Evolutionary conservation across 2,888 invertebrate genomes (phyloP).

Genomic region (Eupeodes latifasciatus): DNA sequence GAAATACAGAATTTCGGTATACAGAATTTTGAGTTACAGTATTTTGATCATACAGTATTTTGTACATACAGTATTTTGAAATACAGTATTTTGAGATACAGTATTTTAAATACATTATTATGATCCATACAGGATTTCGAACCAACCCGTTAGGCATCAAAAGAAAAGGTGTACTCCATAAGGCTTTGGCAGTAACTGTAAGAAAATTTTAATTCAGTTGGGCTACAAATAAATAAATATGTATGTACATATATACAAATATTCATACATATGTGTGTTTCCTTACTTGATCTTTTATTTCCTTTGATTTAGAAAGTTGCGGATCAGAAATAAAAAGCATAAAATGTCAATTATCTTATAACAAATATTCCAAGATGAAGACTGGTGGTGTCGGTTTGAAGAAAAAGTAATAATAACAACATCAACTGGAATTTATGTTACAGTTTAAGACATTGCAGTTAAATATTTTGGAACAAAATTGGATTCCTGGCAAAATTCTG

Average conservation of each 20-base stretch:
- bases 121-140: too few relatives aligned
- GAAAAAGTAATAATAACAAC: background rate
- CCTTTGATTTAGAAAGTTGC: background rate
- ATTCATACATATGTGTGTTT: background rate
- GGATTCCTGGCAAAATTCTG: too few relatives aligned
- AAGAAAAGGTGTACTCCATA: background rate
- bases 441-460: too few relatives aligned
- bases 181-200: background rate
- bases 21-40: too few relatives aligned
- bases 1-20: too few relatives aligned
- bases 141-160: too few relatives aligned
- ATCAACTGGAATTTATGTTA: too few relatives aligned
- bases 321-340: background rate
- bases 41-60: too few relatives aligned
- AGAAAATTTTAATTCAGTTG: background rate
- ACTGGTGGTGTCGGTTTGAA: background rate
- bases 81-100: too few relatives aligned
- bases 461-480: too few relatives aligned
- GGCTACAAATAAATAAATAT: background rate
- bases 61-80: too few relatives aligned
- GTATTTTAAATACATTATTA: too few relatives aligned
- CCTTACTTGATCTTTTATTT: background rate
- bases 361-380: constrained; percentile 3
- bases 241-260: background rate
- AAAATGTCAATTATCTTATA: background rate